These are phyloP conservation scores for Choloepus hoffmanni DNA, from an alignment of 2,113 vertebrate genomes.

Conservation along the genomic window DNA sequence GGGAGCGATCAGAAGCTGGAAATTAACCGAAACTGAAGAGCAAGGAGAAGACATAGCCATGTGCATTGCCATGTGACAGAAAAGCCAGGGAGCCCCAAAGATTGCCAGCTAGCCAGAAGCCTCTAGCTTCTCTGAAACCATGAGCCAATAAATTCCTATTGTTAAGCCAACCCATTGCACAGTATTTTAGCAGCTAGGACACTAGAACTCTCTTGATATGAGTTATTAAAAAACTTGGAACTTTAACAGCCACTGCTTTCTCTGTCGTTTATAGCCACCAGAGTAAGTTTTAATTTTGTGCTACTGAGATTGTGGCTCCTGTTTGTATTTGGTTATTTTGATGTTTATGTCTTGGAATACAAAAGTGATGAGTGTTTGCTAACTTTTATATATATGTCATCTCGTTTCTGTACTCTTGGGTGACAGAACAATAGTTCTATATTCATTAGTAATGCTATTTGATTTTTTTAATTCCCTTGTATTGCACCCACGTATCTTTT, in stretches of 20 bases:
- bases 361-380: not conserved
- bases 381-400: not conserved
- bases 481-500: not conserved
- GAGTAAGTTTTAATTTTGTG: not conserved
- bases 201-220: not conserved
- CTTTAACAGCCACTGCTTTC: not conserved
- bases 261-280: not conserved
- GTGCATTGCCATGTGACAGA: too few relatives aligned
- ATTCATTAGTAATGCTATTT: not conserved
- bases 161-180: too few relatives aligned
- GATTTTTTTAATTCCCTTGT: not conserved
- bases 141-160: too few relatives aligned
- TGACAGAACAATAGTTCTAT: not conserved
- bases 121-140: too few relatives aligned
- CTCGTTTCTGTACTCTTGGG: not conserved
- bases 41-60: too few relatives aligned
- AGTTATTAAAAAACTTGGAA: slow-evolving; percentile 13
- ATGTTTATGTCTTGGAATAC: slow-evolving; percentile 17
- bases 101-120: too few relatives aligned
- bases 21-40: too few relatives aligned
- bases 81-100: too few relatives aligned
- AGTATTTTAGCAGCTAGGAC: too few relatives aligned
- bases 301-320: not conserved
- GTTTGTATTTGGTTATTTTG: slow-evolving; percentile 3
- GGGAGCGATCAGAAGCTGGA: too few relatives aligned